Base-by-base conservation (phyloP, 1,140 invertebrate species). In the Aradophagus sp. region DNA sequence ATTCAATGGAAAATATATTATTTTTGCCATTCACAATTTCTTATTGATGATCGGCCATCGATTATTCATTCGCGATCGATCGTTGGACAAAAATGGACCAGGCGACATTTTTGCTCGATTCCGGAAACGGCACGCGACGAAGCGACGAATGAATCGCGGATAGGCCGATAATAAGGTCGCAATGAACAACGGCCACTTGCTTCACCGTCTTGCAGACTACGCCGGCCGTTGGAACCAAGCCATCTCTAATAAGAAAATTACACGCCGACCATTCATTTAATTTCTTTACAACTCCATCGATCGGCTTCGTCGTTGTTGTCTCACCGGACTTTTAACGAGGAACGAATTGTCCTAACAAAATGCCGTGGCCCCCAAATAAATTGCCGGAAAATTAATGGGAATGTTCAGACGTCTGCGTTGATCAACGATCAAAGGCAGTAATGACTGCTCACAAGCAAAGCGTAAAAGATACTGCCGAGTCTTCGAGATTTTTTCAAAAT, bases 241-340 rank as follows among this genome's bases (percentile, higher is more conserved):
- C 68, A 71, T 71, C 53, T 65, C 47, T 63, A 71, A 71, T 71
- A 71, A 65, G 61, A 65, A 56, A 65, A 55, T 72, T 72, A 65
- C 47, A 72, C 42, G 41, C 55, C 12, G 68, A 8, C 32, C 39
- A 34, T 66, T 55, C 48, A 31, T 61, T 72, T 65, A 61, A 59
- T 65, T 71, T 59, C 59, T 65, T 65, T 59, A 61, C 52, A 35
- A 71, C 59, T 32, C 1, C 47, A 65, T 65, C 68, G 59, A 71
- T 71, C 36, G 53, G 0, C 12, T 31, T 61, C 13, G 11, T 41
- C 23, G 47, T n/a, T 16, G 47, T 55, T 59, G 26, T 44, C 17
- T 53, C 53, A 41, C 53, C 32, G 13, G 48, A 35, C 47, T 19
- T 65, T 59, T 59, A 65, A 65, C 41, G 47, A 65, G 27, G 55